Base-by-base conservation (phyloP, 2,113 vertebrate genomes). In the Lampris megalopsis region DNA sequence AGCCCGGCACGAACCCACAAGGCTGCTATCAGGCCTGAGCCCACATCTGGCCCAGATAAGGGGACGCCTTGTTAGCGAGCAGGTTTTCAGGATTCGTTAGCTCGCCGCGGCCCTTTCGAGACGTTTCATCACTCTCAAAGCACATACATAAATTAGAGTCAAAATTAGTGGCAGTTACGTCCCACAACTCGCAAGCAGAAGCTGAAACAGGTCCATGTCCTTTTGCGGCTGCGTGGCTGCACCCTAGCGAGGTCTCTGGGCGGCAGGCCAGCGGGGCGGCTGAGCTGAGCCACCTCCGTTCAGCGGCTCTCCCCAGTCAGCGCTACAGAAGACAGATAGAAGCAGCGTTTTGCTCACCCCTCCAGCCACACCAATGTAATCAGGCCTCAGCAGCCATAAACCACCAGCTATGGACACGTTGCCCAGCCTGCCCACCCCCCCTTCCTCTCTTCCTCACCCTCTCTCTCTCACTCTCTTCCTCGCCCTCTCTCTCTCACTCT, bases 311-410 rank as follows among this genome's bases (percentile, higher is more conserved):
- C 87, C 86, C 85, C 85, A 88, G 82, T 88, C 89, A 91, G 84
- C 77, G 87, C 79, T 84, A 76, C 71, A 85, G 72, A 92, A 92
- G 91, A 91, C 87, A 62, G 87, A 92, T 92, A 87, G 89, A 87
- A 77, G 56, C 82, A 79, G 85, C 87, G 81, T 88, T 84, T 88
- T 86, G 86, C 87, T 89, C 80, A 77, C 79, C 84, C 86, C 87
- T 82, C 84, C 75, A 88, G 83, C 87, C 77, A 79, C 85, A 86
- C 82, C 90, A 77, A 86, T 89, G 90, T 91, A 91, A 91, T 92
- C 90, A 91, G 89, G 88, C 84, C 85, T 89, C 86, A 79, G 84
- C 89, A 82, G 83, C 86, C 86, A 91, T 91, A 91, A 92, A 91
- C 68, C 85, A 92, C 76, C 76, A 40, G 75, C 84, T 84, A 83